Conservation (phyloP, 2,888 invertebrate genomes). For the Noctua pronuba region DNA sequence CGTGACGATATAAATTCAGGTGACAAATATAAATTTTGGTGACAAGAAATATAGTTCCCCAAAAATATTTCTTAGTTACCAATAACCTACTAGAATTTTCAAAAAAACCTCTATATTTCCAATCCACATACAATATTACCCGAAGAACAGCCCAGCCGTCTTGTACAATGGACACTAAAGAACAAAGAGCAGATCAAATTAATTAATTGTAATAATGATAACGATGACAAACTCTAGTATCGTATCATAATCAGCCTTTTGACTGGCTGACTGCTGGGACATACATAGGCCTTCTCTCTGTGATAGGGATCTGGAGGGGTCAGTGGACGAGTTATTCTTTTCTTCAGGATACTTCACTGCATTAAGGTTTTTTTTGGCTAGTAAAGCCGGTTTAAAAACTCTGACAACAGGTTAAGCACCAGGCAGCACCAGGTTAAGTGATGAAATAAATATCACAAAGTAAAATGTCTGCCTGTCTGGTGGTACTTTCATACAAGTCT, state of each 20-base stretch:
- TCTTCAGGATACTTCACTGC: neutral
- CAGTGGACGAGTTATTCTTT: neutral
- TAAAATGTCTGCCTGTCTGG: neutral
- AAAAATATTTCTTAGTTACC: neutral
- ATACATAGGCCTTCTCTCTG: neutral
- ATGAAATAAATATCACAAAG: neutral
- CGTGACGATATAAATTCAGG: too few species aligned
- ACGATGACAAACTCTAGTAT: neutral
- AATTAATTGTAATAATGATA: too few species aligned
- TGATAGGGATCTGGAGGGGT: too few species aligned
- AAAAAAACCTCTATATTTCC: neutral
- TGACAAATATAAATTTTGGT: too few species aligned
- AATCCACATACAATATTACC: neutral
- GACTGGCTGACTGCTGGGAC: neutral
- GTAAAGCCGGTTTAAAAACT: too few species aligned
- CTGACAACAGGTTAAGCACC: too few species aligned
- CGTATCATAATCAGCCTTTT: neutral
- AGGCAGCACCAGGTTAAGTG: too few species aligned
- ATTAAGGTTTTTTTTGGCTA: too few species aligned
- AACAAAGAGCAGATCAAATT: neutral
- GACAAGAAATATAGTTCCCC: too few species aligned
- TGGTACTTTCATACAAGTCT: neutral
- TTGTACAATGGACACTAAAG: neutral
- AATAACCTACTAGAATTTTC: neutral
- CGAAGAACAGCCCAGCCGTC: neutral